These are phyloP conservation scores for Rhopalosiphum maidis DNA, from an alignment of 1,140 invertebrate species.

Conservation along the genomic window DNA sequence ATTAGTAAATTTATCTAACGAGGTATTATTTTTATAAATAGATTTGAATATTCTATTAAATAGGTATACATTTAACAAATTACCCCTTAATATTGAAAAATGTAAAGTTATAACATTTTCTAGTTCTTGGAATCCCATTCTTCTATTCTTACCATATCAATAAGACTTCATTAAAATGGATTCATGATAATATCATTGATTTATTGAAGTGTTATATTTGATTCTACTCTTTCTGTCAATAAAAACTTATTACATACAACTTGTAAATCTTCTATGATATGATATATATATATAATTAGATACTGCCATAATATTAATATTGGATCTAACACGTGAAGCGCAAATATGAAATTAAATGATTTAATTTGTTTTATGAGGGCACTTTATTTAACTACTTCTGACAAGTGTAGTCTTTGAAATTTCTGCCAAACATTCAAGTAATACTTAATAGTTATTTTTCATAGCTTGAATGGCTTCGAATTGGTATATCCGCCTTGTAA, in stretches of 20 bases:
- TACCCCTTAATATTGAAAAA: not conserved
- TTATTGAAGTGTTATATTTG: not conserved
- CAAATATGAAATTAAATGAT: no score
- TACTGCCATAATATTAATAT: no score
- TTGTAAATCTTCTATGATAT: not conserved
- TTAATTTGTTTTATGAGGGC: no score
- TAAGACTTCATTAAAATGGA: not conserved
- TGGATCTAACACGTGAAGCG: no score
- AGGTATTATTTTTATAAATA: not conserved
- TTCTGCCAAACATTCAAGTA: no score
- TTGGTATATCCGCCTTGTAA: no score
- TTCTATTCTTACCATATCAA: not conserved
- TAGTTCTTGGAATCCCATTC: not conserved
- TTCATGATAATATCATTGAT: not conserved
- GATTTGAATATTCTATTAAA: not conserved
- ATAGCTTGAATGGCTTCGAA: no score
- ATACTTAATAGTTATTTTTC: no score
- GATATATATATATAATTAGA: no score
- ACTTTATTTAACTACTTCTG: no score
- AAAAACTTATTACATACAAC: not conserved
- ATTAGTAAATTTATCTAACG: not conserved
- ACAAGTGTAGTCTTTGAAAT: no score
- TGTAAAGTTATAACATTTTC: not conserved
- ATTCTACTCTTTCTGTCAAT: not conserved
- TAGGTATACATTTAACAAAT: not conserved